Base-by-base conservation (phyloP, 2,888 invertebrate species). In the Scotopteryx bipunctaria region DNA sequence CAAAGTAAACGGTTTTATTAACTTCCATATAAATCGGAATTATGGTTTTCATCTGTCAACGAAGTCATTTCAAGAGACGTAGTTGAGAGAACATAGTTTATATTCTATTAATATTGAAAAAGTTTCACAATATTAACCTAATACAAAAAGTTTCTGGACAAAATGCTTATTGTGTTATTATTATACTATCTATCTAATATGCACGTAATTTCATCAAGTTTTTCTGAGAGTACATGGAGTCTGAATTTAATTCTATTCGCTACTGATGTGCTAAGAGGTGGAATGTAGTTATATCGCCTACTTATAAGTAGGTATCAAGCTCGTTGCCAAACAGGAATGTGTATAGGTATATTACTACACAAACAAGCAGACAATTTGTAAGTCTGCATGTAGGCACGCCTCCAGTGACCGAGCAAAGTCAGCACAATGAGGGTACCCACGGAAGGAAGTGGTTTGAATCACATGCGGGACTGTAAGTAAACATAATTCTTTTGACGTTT, bases 251-350 rank as follows among this genome's bases (percentile, higher is more conserved):
- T n/a, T n/a, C n/a, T n/a, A n/a, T n/a, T n/a, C n/a, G n/a, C n/a
- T n/a, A n/a, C n/a, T n/a, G n/a, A n/a, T 11, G 27, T 27, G 5
- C 11, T 27, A 9, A 27, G 9, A 27, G 27, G 9, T 27, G 11
- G 4, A n/a, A 27, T 42, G 13, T 31, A 29, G 25, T 25, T 42
- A 17, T 35, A 52, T 43, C 50, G 52, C 45, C 44, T 47, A 49
- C 44, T 52, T 55, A 53, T 46, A 53, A 58, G 47, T 46, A 48
- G 41, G 3, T 25, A 23, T 23, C 36, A 56, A 44, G 21, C 46
- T 35, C 46, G 31, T 45, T 50, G 42, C 47, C 45, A 40, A 47
- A 37, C 52, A 59, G 59, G 52, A 57, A 57, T 57, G 47, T 41
- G 27, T 21, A 33, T 35, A 29, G 45, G 52, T 57, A 57, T 51